A percentile compares a stretch with the other conserved stretches of the same genome.
phyloP scores from a whole-genome alignment of 2,113 vertebrate genomes.

The Chamaetylas fuelleborni region DNA sequence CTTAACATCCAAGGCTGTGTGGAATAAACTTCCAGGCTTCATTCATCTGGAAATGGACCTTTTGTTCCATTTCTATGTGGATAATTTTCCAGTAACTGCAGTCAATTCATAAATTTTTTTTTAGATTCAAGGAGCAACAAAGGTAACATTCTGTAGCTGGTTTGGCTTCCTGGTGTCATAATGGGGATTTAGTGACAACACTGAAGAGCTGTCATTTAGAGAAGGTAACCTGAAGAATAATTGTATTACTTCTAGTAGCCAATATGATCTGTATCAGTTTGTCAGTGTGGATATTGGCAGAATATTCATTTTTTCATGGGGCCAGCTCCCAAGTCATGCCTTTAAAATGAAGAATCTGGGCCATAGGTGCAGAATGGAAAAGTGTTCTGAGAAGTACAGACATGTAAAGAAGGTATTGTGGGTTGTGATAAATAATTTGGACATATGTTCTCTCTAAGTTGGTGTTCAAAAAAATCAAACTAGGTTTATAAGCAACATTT shows the following conservation, averaged over 20 bases:
- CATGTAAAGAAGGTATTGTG: background rate
- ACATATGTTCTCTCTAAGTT: background rate
- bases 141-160: background rate
- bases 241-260: background rate
- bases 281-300: background rate
- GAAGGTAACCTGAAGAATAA: background rate
- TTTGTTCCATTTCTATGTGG: background rate
- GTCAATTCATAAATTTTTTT: background rate
- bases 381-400: background rate
- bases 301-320: background rate
- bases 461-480: background rate
- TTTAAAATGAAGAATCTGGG: background rate
- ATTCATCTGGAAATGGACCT: background rate
- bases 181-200: background rate
- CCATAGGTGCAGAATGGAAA: background rate
- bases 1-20: background rate
- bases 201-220: background rate
- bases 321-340: rapidly evolving
- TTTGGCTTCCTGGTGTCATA: background rate
- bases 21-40: background rate
- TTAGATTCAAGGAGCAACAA: background rate
- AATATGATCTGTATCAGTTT: background rate
- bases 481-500: background rate
- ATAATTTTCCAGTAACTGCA: background rate
- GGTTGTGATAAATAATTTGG: background rate